Conservation (phyloP, 2,888 invertebrate genomes). For the Odontomyia ornata region DNA sequence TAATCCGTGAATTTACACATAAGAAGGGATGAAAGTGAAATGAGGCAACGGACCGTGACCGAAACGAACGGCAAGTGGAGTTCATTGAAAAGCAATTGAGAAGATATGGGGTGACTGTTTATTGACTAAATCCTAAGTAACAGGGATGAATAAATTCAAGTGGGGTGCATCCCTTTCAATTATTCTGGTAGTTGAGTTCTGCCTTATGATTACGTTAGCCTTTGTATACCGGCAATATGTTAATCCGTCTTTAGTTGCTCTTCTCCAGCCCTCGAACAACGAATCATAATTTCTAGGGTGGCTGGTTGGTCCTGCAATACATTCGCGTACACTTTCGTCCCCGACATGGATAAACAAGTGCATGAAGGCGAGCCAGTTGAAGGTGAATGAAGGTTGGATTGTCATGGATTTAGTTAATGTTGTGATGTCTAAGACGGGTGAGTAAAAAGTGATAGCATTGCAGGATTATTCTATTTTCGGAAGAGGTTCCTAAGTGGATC, state of each 20-base stretch:
- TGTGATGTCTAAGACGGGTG: neutral
- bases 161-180: slow-evolving; percentile 42
- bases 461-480: slow-evolving; percentile 36
- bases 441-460: slow-evolving; percentile 39
- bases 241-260: slow-evolving; percentile 42
- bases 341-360: neutral
- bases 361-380: neutral
- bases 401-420: slow-evolving; percentile 41
- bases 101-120: slow-evolving; percentile 33
- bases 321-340: neutral
- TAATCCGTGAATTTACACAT: slow-evolving; percentile 19
- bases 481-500: slow-evolving; percentile 40
- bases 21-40: slow-evolving; percentile 22
- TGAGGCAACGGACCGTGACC: slow-evolving; percentile 25
- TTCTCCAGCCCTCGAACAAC: slow-evolving; percentile 5
- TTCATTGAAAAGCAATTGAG: slow-evolving; percentile 41
- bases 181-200: slow-evolving; percentile 42
- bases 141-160: slow-evolving; percentile 15
- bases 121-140: slow-evolving; percentile 43
- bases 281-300: slow-evolving; percentile 38
- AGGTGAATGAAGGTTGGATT: slow-evolving; percentile 21
- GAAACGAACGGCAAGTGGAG: neutral
- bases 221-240: slow-evolving; percentile 41
- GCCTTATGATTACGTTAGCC: slow-evolving; percentile 42
- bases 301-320: neutral